Evolutionary conservation across 2,888 invertebrate species (phyloP).

Genomic region (Ceraclea dissimilis): DNA sequence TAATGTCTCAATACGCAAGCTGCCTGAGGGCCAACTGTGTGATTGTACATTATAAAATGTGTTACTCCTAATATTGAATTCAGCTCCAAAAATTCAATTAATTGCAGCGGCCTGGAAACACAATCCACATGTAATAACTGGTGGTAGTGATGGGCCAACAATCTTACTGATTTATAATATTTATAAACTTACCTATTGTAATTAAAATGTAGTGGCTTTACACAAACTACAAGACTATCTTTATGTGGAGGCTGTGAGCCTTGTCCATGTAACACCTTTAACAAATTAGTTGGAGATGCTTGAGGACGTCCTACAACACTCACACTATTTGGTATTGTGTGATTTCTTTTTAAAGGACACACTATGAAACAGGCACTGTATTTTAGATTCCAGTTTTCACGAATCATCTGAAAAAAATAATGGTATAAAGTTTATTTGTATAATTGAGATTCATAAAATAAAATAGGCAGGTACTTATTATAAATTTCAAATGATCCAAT

Average conservation of each 20-base stretch:
- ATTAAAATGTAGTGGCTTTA: constrained; percentile 84
- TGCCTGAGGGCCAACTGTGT: constrained; percentile 73
- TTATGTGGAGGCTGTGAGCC: constrained; percentile 32
- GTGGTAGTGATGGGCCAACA: too few relatives aligned
- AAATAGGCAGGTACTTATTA: too few relatives aligned
- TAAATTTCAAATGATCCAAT: too few relatives aligned
- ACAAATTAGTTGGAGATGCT: constrained; percentile 56
- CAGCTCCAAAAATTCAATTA: constrained; percentile 84
- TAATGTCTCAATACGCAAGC: constrained; percentile 70
- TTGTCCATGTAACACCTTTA: constrained; percentile 32
- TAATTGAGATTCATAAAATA: too few relatives aligned
- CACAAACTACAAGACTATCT: constrained; percentile 69
- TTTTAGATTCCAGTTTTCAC: constrained; percentile 90
- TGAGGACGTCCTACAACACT: constrained; percentile 58
- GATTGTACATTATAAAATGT: constrained; percentile 88
- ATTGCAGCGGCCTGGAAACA: constrained; percentile 57
- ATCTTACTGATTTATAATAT: too few relatives aligned
- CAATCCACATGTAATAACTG: not conserved
- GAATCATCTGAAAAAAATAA: constrained; percentile 57
- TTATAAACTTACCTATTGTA: constrained; percentile 69
- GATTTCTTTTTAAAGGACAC: constrained; percentile 62
- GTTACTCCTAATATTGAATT: constrained; percentile 75
- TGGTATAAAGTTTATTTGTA: not conserved
- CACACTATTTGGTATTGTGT: constrained; percentile 58
- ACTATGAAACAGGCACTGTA: constrained; percentile 86